phyloP scores from a whole-genome alignment of 2,888 invertebrate species.

The Cyrtodaria siliqua region DNA sequence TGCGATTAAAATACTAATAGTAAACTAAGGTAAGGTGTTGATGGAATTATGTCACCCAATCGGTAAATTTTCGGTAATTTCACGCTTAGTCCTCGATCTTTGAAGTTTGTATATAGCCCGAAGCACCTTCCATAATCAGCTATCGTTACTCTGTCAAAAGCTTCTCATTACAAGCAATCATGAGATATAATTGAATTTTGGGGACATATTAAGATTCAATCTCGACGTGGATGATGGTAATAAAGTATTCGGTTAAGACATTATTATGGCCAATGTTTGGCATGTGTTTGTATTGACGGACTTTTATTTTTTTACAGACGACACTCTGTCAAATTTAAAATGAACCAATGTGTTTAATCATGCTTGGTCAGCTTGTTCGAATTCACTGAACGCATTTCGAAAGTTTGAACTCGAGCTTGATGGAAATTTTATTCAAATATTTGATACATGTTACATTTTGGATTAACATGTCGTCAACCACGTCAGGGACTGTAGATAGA shows the following conservation, averaged over 20 bases:
- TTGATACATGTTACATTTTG: no score
- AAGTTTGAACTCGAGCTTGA: no score
- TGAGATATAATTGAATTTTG: constrained; percentile 25
- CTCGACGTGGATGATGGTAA: constrained; percentile 4
- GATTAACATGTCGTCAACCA: no score
- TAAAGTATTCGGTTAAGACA: constrained; percentile 15
- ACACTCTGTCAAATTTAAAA: no score
- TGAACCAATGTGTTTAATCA: no score
- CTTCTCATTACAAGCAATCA: constrained; percentile 23
- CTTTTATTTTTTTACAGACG: no score
- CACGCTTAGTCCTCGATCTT: constrained; percentile 14
- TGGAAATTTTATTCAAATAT: no score
- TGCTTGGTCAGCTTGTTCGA: no score
- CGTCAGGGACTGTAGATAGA: no score
- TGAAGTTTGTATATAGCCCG: constrained; percentile 18
- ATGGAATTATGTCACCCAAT: constrained; percentile 20
- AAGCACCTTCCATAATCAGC: constrained; percentile 9
- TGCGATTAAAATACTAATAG: background rate
- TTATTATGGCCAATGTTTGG: constrained; percentile 1
- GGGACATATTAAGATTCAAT: constrained; percentile 21
- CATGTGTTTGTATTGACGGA: constrained; percentile 5
- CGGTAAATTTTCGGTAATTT: constrained; percentile 17
- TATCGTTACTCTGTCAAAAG: constrained; percentile 25
- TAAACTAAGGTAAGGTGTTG: constrained; percentile 18
- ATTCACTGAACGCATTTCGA: no score